Base-by-base conservation (phyloP, 2,797 vertebrate species). In the Danio choprae region DNA sequence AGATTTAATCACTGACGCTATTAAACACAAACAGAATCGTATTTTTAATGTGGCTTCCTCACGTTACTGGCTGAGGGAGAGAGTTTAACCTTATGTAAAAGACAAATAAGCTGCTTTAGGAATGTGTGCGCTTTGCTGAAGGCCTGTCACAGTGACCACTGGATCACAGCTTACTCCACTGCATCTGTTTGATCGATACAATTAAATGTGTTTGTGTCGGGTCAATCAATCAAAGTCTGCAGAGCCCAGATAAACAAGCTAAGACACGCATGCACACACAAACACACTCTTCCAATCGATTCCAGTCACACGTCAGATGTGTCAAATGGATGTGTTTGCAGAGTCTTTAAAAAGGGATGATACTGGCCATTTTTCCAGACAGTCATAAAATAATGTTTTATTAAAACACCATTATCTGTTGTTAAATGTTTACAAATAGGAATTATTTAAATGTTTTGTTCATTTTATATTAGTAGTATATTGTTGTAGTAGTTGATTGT, bases 221-320 rank as follows among this genome's bases (percentile, higher is more conserved):
- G 36, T 56, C 55, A 74, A 46, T 74, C 71, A 48, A 56, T 83
- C 56, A 56, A 74, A 16, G 70, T 18, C 16, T 55, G 55, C 68
- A 73, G 22, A 77, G 10, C 44, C 11, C 36, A 58, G 60, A 56
- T 68, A 74, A 65, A 83, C 70, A 69, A 67, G 51, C 44, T 6
- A 29, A 41, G 18, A 60, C 75, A 75, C 77, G 44, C 65, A 65
- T 63, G 75, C 74, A 59, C 77, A 12, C 5, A 67, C 81, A 82
- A 86, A 86, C 68, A 83, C 84, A 86, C 75, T 82, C 80, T 72
- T 83, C 51, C 78, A 2, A 60, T 83, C 72, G 22, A 73, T 67
- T 59, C 40, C 43, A 53, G 70, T 67, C 74, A 44, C 44, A 36
- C 70, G 50, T 63, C 55, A 69, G 16, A 43, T 18, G 44, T 40